Evolutionary conservation across 2,113 vertebrate species (phyloP), one percentile per base, ranked within the genome.

Genomic region (Steatornis caripensis): DNA sequence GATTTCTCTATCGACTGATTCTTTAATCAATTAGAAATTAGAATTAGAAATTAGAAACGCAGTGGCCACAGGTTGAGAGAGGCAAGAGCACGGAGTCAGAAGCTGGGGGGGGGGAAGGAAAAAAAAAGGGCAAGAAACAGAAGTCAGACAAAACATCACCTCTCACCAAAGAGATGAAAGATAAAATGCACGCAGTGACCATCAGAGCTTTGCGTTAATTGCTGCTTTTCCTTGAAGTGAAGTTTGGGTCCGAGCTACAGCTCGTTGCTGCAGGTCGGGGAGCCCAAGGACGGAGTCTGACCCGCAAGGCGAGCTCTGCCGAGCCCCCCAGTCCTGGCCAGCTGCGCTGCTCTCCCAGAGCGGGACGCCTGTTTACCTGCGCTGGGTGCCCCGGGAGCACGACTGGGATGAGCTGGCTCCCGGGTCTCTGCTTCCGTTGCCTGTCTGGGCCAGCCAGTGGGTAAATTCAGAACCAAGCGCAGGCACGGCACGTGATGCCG

Each of bases 311-410:
- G 1, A n/a, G 61, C 61, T 45, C 76, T 12, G 39, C 49, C 4
- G 49, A 49, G 48, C 29, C 20, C 57, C 57, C 43, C 5, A 26
- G 9, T 24, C 6, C 29, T 8, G 24, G 39, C 39, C 9, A 2
- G 14, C 17, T 46, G 45, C 17, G 37, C 54, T 6, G 36, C 24
- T 43, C 45, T 11, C 48, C 39, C 4, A 3, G 37, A 9, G 11
- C 53, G 9, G 49, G 57, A 19, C 2, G 16, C 23, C 39, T 27
- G 6, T 43, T 70, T 51, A 70, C 74, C 85, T 22, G 37, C 45
- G 23, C 23, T 1, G 14, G 48, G 60, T 45, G 22, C 19, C 49
- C 65, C 0, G 45, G 15, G 62, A 43, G 4, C 1, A 4, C 1
- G 48, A 20, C 54, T 6, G 10, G 24, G 64, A 80, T 2, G 8